phyloP scores from a whole-genome alignment of 2,113 vertebrate species.

The Aptenodytes patagonicus region DNA sequence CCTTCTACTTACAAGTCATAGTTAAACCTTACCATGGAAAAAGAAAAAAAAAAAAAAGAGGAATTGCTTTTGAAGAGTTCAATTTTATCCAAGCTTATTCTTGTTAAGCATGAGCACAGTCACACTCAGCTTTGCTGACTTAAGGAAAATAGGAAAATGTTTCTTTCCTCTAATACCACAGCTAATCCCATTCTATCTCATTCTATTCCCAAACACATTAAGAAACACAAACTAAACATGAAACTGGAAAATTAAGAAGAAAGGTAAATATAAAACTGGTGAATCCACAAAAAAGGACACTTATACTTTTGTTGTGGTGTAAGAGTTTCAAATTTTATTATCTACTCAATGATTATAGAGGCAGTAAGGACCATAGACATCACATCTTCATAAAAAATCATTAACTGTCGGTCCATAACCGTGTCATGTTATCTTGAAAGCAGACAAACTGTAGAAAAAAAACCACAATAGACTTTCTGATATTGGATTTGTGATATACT shows the following conservation, averaged over 20 bases:
- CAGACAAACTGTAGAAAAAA: background rate
- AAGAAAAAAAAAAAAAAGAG: no score
- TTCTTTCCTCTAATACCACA: background rate
- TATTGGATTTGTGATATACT: background rate
- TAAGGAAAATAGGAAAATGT: background rate
- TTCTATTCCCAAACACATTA: background rate
- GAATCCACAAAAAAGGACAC: background rate
- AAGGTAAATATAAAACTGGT: background rate
- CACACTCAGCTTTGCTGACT: background rate
- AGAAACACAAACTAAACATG: background rate
- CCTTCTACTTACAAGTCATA: background rate
- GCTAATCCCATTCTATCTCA: background rate
- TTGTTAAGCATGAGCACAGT: background rate
- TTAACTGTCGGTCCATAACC: background rate
- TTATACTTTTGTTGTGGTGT: background rate
- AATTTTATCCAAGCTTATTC: background rate
- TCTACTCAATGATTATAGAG: background rate
- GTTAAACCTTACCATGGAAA: background rate
- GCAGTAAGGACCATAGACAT: background rate
- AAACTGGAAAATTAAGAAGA: background rate
- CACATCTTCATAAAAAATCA: background rate
- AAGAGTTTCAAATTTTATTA: background rate
- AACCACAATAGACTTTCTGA: background rate
- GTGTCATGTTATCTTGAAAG: background rate
- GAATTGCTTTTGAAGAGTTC: background rate